A percentile compares a stretch with the other conserved stretches of the same genome.
Evolutionary conservation across 2,888 invertebrate species (phyloP).

Genomic region (Vandiemenella viatica): DNA sequence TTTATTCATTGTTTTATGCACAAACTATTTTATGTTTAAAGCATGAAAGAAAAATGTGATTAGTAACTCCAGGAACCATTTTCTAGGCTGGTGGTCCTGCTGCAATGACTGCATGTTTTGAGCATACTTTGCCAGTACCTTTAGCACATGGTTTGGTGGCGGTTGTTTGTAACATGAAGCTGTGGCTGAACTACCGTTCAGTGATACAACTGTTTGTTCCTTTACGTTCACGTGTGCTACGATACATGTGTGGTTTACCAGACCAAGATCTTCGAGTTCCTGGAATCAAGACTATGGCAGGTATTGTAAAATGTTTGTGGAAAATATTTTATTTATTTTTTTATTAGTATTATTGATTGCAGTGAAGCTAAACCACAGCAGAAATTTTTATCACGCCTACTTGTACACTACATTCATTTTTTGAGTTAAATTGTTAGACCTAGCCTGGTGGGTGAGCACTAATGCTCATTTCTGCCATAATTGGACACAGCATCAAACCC

Average conservation of each 20-base stretch:
- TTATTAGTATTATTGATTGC: not conserved
- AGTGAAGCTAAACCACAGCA: no score
- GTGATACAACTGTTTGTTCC: constrained; percentile 80
- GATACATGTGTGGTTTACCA: constrained; percentile 85
- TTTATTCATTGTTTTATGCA: no score
- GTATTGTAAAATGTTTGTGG: constrained; percentile 32
- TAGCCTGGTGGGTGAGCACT: no score
- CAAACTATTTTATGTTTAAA: no score
- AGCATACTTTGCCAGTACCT: constrained; percentile 66
- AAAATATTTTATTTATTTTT: not conserved
- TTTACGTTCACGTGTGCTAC: constrained; percentile 67
- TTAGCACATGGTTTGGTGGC: constrained; percentile 86
- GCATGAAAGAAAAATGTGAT: no score
- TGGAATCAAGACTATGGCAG: constrained; percentile 84
- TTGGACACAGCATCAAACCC: no score
- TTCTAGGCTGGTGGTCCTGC: constrained; percentile 73
- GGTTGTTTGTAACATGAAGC: constrained; percentile 79
- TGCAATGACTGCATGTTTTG: constrained; percentile 76
- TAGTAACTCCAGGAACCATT: no score
- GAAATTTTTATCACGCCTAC: no score
- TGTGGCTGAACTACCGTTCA: constrained; percentile 85
- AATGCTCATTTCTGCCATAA: no score
- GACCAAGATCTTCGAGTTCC: constrained; percentile 82
- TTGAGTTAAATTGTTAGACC: no score
- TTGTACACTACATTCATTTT: no score